phyloP scores from a whole-genome alignment of 2,888 invertebrate species.

The Malacosoma neustria region DNA sequence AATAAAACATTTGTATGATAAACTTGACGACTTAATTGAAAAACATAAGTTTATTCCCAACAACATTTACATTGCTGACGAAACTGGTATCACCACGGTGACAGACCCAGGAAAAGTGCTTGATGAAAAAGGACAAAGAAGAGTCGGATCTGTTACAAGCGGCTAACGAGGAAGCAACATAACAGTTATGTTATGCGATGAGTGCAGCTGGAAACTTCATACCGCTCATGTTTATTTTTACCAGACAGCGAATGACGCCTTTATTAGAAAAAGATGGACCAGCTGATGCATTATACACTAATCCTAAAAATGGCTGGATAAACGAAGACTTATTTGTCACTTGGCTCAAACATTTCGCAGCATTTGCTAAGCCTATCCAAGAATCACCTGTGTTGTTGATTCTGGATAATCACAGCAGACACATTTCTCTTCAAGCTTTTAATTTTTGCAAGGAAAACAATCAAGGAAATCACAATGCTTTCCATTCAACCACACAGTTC shows the following conservation, averaged over 20 bases:
- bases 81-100: slow-evolving; percentile 7
- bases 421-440: slow-evolving; percentile 16
- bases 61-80: slow-evolving; percentile 8
- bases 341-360: slow-evolving; percentile 23
- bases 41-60: slow-evolving; percentile 7
- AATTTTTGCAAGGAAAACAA: slow-evolving; percentile 18
- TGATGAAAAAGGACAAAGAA: slow-evolving; percentile 24
- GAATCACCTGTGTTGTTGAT: slow-evolving; percentile 29
- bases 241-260: slow-evolving; percentile 38
- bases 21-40: slow-evolving; percentile 9
- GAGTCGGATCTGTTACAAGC: slow-evolving; percentile 23
- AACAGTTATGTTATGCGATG: slow-evolving; percentile 43
- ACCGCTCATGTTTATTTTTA: slow-evolving; percentile 57
- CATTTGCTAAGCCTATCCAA: slow-evolving; percentile 23
- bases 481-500: slow-evolving; percentile 1
- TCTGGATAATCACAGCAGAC: slow-evolving; percentile 19
- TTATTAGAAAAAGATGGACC: slow-evolving; percentile 40
- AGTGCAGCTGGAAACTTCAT: slow-evolving; percentile 38
- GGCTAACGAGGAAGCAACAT: slow-evolving; percentile 25
- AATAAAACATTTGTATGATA: slow-evolving; percentile 11
- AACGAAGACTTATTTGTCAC: slow-evolving; percentile 18
- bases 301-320: slow-evolving; percentile 19
- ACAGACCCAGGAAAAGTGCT: slow-evolving; percentile 24
- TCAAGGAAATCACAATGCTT: no score
- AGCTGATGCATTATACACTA: slow-evolving; percentile 28